Conservation (phyloP, 2,888 invertebrate species). For the Pilophorus perplexus region DNA sequence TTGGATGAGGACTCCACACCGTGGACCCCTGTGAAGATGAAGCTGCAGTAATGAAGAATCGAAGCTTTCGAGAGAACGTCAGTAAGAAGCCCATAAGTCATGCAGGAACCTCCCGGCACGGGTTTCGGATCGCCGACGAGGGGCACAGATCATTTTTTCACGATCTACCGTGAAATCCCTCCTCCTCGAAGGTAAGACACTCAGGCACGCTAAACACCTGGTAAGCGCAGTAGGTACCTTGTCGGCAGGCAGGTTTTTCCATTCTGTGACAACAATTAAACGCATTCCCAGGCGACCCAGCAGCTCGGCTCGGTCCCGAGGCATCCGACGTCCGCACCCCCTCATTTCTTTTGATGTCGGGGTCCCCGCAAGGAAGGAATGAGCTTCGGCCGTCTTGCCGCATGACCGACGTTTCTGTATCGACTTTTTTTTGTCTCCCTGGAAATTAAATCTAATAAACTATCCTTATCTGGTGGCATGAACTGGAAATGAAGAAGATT, state of each 20-base stretch:
- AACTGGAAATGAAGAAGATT: too few relatives aligned
- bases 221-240: neutral
- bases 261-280: constrained; percentile 26
- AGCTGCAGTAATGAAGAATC: too few relatives aligned
- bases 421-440: neutral
- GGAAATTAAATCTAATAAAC: too few relatives aligned
- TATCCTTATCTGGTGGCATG: too few relatives aligned
- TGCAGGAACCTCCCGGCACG: too few relatives aligned
- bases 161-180: neutral
- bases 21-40: too few relatives aligned
- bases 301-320: neutral
- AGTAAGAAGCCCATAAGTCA: too few relatives aligned
- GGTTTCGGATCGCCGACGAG: too few relatives aligned
- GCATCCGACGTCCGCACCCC: neutral
- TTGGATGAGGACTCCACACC: too few relatives aligned
- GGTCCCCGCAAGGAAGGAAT: neutral
- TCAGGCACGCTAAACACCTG: constrained; percentile 25
- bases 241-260: neutral
- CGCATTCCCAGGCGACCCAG: neutral
- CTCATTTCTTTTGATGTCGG: neutral
- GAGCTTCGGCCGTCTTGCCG: neutral
- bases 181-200: neutral
- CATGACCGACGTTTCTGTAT: constrained; percentile 1
- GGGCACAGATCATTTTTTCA: neutral
- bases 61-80: too few relatives aligned